Base-by-base conservation (phyloP, 2,113 vertebrate species). In the Notiomystis cincta region DNA sequence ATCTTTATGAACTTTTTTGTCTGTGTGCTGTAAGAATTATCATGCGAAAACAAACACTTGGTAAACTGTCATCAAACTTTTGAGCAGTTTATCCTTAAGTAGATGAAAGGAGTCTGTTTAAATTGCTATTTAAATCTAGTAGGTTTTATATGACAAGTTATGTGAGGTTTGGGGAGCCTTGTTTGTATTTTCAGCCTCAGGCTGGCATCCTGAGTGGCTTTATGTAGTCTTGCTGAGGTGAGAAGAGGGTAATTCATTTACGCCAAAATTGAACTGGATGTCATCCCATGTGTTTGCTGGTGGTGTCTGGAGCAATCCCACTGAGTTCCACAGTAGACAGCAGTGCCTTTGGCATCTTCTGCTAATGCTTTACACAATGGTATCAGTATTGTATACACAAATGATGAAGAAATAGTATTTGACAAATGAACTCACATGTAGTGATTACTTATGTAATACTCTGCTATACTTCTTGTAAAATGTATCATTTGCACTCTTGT, bases 301-400 rank as follows among this genome's bases (percentile, higher is more conserved):
- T 50, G 21, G 10, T 82, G 50, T 62, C 22, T 7, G 5, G 28
- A 70, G 33, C 75, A 82, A 82, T 40, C 67, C 35, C 15, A 7
- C 25, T 48, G 72, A 71, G 10, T 75, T 69, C 13, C 40, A 21
- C 22, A 18, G 57, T 16, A 37, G 48, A 24, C 10, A 30, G 15
- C 6, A 57, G 30, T 11, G 2, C 30, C 30, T 97, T 76, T 53
- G 40, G 44, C 57, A 24, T 81, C 15, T 78, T 82, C 58, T 35
- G 10, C 21, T 82, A n/a, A 28, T 53, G 18, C 73, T 78, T 73
- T 78, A 28, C 24, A 15, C 33, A 51, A 4, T 0, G 0, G 6
- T 78, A 9, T 56, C 56, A 66, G 20, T 25, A 7, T 51, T 77
- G 27, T 48, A 47, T 83, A 66, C 31, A 11, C 13, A 47, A 64